Evolutionary conservation across 1,140 invertebrate genomes (phyloP), one percentile per base, ranked within the genome.

Genomic region (Lepidurus arcticus): DNA sequence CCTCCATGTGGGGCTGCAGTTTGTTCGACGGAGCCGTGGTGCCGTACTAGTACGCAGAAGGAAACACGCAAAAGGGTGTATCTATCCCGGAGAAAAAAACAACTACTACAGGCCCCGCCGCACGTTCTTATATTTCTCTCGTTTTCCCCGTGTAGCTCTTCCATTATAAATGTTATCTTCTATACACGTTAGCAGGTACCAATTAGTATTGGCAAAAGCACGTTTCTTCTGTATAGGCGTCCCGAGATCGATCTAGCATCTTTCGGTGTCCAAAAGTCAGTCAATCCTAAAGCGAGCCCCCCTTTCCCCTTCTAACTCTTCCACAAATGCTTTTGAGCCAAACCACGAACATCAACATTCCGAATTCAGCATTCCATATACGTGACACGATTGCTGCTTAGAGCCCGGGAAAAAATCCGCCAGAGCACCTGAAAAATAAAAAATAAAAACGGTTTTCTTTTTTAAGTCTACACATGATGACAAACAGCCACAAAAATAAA

Each of bases 191-290:
- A n/a, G 53, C 53, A 13, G 21, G 53, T 65, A 65, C n/a, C 21
- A 13, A 65, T 65, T 65, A 65, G 53, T 65, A 65, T 65, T 65
- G 53, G 53, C 53, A 65, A 65, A 65, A 65, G 53, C 53, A 65
- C 53, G 8, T 65, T n/a, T 21, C 53, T 65, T 65, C 53, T 9
- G 3, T 34, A 34, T 16, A 65, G 53, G 16, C 53, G 53, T 9
- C 13, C 21, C 2, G 13, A 65, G 53, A 65, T 65, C 53, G 53
- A 65, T 65, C 16, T 65, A 65, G 53, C 2, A 16, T 65, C 53
- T 21, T 65, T 65, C 34, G 21, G 9, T 13, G 13, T 21, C 53
- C 13, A 16, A 21, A n/a, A 65, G 16, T 65, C 21, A 7, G 7
- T 13, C 7, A 65, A 9, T 65, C 16, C 45, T 65, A n/a, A 65